Evolutionary conservation across 2,888 invertebrate genomes (phyloP).

Genomic region (Pristionchus fissidentatus): DNA sequence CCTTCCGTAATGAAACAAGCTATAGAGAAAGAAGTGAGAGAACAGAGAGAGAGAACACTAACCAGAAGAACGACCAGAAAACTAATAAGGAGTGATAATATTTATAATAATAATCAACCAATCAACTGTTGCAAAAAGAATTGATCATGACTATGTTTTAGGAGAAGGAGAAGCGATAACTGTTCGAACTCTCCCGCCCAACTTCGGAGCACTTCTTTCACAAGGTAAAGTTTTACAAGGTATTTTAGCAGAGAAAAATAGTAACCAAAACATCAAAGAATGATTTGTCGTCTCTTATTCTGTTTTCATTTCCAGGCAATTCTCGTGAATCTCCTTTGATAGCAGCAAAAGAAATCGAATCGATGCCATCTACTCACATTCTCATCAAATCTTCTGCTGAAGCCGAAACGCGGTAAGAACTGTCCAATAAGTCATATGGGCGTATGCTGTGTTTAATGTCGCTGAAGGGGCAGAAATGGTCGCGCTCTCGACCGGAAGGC

Average conservation of each 20-base stretch:
- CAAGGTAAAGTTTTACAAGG: not conserved
- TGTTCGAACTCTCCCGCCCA: conserved; percentile 42
- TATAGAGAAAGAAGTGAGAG: conserved; percentile 9
- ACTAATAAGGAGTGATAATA: no score
- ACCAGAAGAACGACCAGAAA: no score
- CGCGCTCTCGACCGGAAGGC: no score
- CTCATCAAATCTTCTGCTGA: not conserved
- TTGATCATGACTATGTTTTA: conserved; percentile 3
- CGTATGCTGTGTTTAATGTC: no score
- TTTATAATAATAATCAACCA: no score
- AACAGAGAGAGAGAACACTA: not conserved
- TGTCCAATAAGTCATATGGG: no score
- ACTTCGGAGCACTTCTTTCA: conserved; percentile 22
- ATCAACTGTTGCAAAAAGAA: no score
- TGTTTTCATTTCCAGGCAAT: not conserved
- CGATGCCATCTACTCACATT: conserved; percentile 25
- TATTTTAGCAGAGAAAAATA: not conserved
- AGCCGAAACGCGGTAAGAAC: not conserved
- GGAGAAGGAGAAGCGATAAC: conserved; percentile 38
- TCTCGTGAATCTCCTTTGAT: not conserved
- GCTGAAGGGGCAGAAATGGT: no score
- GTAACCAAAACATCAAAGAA: not conserved
- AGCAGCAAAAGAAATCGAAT: not conserved
- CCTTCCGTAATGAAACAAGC: conserved; percentile 40
- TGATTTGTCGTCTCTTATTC: not conserved